Conservation (phyloP, 2,113 vertebrate species). For the Strigops habroptila region DNA sequence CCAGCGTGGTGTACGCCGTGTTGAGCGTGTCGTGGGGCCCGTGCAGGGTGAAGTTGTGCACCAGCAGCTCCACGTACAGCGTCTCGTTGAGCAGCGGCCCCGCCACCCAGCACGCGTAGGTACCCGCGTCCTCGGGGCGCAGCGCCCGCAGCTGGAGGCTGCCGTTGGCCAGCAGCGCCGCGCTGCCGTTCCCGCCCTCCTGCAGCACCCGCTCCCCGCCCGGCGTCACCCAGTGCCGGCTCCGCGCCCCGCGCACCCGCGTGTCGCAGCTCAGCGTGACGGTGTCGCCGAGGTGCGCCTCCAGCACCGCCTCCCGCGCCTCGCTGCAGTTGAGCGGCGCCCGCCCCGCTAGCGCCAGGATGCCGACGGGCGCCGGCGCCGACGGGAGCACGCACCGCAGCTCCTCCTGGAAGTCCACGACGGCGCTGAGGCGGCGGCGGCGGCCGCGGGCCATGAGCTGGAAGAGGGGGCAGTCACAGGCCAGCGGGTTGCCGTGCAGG, state of each 20-base stretch:
- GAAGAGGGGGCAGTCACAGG: conserved; percentile 87
- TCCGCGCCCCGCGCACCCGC: conserved; percentile 77
- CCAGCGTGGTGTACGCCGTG: conserved; percentile 95
- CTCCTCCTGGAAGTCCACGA: conserved; percentile 88
- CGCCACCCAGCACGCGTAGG: conserved; percentile 87
- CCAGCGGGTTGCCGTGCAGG: conserved; percentile 88
- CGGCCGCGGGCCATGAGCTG: conserved; percentile 87
- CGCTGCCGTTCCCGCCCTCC: conserved; percentile 76
- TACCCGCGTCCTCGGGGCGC: conserved; percentile 82
- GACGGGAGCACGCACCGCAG: conserved; percentile 70
- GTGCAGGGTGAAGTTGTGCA: conserved; percentile 88
- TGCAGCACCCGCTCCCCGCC: conserved; percentile 71
- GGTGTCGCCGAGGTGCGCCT: conserved; percentile 83
- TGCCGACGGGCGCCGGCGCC: conserved; percentile 32
- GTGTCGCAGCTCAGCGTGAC: conserved; percentile 86
- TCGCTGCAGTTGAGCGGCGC: conserved; percentile 90
- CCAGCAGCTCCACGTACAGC: conserved; percentile 88
- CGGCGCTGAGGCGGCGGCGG: conserved; percentile 84
- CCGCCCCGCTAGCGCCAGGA: conserved; percentile 76
- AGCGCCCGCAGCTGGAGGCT: conserved; percentile 78
- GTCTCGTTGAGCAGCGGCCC: conserved; percentile 90
- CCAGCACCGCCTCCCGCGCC: conserved; percentile 80
- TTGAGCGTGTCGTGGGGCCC: conserved; percentile 85
- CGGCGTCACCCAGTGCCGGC: conserved; percentile 86
- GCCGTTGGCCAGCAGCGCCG: conserved; percentile 76